phyloP scores from a whole-genome alignment of 2,888 invertebrate genomes.

The Allacma fusca region DNA sequence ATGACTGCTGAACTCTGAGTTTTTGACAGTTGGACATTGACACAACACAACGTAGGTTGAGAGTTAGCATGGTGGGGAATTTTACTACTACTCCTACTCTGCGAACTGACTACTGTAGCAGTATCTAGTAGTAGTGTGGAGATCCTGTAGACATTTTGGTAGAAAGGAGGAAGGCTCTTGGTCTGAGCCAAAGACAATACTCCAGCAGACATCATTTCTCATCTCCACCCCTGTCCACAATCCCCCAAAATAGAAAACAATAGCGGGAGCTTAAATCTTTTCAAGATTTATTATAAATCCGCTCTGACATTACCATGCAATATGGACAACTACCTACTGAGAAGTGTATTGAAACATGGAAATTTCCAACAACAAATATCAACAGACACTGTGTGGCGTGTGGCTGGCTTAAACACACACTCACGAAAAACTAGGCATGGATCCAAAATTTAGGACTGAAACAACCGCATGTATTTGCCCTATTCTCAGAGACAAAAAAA shows the following conservation, averaged over 20 bases:
- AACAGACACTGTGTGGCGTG: too few species aligned
- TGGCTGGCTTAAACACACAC: too few species aligned
- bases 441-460: too few species aligned
- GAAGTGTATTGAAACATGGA: background rate
- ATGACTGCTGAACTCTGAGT: background rate
- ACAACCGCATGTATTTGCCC: too few species aligned
- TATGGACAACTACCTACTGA: background rate
- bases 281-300: constrained; percentile 11
- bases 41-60: background rate
- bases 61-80: too few species aligned
- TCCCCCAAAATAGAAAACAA: background rate
- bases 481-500: too few species aligned
- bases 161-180: too few species aligned
- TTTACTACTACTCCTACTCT: too few species aligned
- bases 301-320: constrained; percentile 7
- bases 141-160: background rate
- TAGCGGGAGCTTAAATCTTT: constrained; percentile 7
- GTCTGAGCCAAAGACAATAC: background rate
- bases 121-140: too few species aligned
- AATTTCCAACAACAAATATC: too few species aligned
- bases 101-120: too few species aligned
- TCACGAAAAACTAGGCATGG: too few species aligned
- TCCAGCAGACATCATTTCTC: background rate
- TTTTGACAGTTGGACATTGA: background rate
- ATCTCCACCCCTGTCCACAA: background rate